Conservation (phyloP, 1,140 invertebrate species). For the Vanessa tameamea region DNA sequence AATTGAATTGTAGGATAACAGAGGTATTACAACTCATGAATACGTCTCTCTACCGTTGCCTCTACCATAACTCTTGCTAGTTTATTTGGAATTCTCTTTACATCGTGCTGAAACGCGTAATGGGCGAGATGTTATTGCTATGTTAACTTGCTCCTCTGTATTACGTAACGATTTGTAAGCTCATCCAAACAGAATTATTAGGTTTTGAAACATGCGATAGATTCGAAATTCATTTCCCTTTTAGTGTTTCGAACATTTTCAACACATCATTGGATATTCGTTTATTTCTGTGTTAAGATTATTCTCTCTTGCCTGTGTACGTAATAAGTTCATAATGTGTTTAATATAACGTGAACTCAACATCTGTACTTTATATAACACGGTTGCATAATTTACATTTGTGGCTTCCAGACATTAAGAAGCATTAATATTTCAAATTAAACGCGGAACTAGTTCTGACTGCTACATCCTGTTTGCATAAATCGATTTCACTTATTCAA, state of each 20-base stretch:
- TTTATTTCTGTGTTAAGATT: too few species aligned
- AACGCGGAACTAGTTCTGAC: conserved; percentile 8
- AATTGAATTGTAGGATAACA: conserved; percentile 20
- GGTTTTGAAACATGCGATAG: too few species aligned
- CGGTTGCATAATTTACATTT: not conserved
- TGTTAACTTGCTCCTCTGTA: too few species aligned
- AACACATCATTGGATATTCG: too few species aligned
- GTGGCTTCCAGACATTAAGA: conserved; percentile 10
- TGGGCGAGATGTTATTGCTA: not conserved
- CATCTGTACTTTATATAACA: not conserved
- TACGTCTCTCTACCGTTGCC: not conserved
- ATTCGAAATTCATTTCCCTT: too few species aligned
- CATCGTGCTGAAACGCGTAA: not conserved
- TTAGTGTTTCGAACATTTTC: too few species aligned
- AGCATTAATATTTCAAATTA: conserved; percentile 19
- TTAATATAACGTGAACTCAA: not conserved
- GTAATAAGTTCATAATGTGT: too few species aligned
- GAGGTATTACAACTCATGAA: not conserved
- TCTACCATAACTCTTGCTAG: not conserved
- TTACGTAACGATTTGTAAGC: too few species aligned
- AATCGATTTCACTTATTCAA: conserved; percentile 12
- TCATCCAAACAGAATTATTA: too few species aligned
- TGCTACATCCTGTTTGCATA: conserved; percentile 8
- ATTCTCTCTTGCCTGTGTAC: too few species aligned
- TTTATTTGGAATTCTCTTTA: not conserved